Evolutionary conservation across 2,888 invertebrate genomes (phyloP), one percentile per base, ranked within the genome.

Genomic region (Ectropis crepuscularia): DNA sequence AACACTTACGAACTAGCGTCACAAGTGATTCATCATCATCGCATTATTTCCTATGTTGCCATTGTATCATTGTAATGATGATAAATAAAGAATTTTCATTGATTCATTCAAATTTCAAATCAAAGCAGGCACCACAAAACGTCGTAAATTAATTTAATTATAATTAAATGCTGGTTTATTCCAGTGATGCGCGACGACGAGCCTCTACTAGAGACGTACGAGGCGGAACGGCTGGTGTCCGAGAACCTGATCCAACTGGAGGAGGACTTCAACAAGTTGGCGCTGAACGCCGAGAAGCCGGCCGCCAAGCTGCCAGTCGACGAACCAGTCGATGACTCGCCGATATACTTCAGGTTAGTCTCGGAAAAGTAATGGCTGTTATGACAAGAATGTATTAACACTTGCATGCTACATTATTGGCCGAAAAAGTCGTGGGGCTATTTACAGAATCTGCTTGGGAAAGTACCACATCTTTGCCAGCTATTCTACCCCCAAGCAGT

Each of bases 221-320:
- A 95, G 74, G 95, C 94, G 0, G 93, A 95, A 64, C 93, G 94
- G 60, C 88, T 94, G 59, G 94, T 95, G 0, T 94, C 95, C 0
- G 94, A 95, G 59, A 96, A 96, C 87, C 89, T 96, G 8, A 94
- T 96, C 62, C 94, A 96, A 70, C 83, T 96, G 0, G 96, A 96
- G 72, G 96, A 96, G 66, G 93, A 94, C 83, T 85, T 94, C 84
- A 85, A 93, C 79, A 82, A 85, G 36, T 77, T 91, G 5, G 89
- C 87, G 49, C 78, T 87, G 36, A 80, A 75, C 37, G 86, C 86
- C 57, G 91, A 88, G 70, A 87, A 87, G 55, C 87, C 88, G 0
- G 74, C 81, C 0, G 75, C 85, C 2, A 86, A 85, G 69, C 61
- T 76, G 16, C 82, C 86, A 0, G 82, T 84, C 0, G 88, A 89